phyloP scores from a whole-genome alignment of 2,797 vertebrate genomes.

The Balearica regulorum region DNA sequence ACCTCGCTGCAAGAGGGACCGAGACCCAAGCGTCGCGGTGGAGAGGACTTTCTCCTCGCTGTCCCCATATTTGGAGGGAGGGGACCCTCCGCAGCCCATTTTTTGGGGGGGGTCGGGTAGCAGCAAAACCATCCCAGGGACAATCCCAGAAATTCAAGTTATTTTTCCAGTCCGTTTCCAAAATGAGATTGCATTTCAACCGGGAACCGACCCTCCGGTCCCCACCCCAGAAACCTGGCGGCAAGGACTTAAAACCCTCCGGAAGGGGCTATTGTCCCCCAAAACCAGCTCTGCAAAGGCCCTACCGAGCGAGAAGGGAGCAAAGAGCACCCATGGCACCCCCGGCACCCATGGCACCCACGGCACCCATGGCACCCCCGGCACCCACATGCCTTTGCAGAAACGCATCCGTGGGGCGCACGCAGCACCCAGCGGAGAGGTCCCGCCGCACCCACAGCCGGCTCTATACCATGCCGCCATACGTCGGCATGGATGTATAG shows the following conservation, averaged over 20 bases:
- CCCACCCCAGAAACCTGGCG: background rate
- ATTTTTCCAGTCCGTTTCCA: too few relatives aligned
- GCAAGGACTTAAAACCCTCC: background rate
- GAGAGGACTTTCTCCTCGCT: background rate
- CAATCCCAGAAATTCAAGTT: rapidly evolving
- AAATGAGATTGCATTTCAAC: too few relatives aligned
- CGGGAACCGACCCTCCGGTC: rapidly evolving
- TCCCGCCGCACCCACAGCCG: rapidly evolving
- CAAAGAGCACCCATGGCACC: background rate
- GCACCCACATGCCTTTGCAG: background rate
- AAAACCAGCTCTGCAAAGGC: background rate
- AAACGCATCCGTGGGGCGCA: rapidly evolving
- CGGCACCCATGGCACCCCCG: background rate
- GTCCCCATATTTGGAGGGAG: background rate
- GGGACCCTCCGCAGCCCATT: too few relatives aligned
- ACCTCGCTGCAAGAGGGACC: background rate
- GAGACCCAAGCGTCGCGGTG: rapidly evolving
- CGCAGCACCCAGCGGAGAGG: background rate
- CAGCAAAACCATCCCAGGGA: background rate
- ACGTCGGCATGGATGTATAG: rapidly evolving
- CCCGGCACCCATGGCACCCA: background rate
- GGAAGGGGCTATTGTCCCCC: background rate
- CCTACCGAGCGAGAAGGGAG: too few relatives aligned
- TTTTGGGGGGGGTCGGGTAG: too few relatives aligned
- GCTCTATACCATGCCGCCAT: rapidly evolving